Conservation (phyloP, 2,888 invertebrate genomes). For the Rhingia campestris region DNA sequence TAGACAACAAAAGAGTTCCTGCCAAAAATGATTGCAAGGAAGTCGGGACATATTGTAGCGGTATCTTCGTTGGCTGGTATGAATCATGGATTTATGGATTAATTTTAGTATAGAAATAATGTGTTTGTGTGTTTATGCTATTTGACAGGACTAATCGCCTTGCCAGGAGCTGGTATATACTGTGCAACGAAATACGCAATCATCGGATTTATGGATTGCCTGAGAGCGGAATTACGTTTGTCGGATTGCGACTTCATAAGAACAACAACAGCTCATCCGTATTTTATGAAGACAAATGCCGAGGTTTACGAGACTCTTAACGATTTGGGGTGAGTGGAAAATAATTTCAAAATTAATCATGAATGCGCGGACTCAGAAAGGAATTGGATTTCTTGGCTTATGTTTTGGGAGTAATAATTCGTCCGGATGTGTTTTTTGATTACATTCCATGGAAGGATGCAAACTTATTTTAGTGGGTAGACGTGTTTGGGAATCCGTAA, state of each 20-base stretch:
- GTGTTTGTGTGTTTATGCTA: conserved; percentile 8
- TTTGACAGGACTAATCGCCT: conserved; percentile 78
- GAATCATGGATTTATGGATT: conserved; percentile 26
- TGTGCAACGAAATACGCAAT: conserved; percentile 83
- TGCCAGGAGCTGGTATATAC: conserved; percentile 82
- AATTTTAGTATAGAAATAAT: neutral
- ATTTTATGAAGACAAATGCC: conserved; percentile 82
- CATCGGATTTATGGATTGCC: conserved; percentile 82
- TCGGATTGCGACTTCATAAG: conserved; percentile 81
- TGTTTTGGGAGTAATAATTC: conserved; percentile 32
- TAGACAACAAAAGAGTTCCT: conserved; percentile 83
- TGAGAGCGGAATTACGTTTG: conserved; percentile 81
- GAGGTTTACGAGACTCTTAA: conserved; percentile 81
- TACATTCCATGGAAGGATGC: neutral
- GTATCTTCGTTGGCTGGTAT: conserved; percentile 82
- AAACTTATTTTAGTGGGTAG: neutral
- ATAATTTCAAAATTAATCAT: conserved; percentile 57
- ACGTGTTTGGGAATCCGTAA: neutral
- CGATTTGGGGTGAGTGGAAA: conserved; percentile 79
- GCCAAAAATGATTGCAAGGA: conserved; percentile 82
- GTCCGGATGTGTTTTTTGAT: conserved; percentile 35
- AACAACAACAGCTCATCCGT: conserved; percentile 82
- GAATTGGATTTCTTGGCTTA: conserved; percentile 1
- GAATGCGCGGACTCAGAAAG: conserved; percentile 21
- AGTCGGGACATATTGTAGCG: conserved; percentile 83